Base-by-base conservation (phyloP, 1,140 invertebrate genomes). In the Bombus ignitus region DNA sequence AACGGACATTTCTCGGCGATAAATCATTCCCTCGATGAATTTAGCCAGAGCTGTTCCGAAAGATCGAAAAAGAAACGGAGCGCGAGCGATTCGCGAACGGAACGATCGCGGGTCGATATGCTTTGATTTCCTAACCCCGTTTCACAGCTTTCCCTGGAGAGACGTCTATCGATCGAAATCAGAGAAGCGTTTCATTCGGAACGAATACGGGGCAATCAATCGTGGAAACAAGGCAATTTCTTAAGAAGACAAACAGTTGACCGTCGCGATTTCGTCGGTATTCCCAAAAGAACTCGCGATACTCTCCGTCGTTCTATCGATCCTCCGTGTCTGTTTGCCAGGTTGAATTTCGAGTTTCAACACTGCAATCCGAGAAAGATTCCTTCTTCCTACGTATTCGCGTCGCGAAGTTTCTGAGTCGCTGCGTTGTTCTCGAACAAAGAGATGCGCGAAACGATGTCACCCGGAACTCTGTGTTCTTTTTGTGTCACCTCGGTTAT, bases 221-320 rank as follows among this genome's bases (percentile, higher is more conserved):
- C 42, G 28, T n/a, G 44, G n/a, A 66, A 85, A 85, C 78, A 66
- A 68, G 57, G 83, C 83, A 81, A 85, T 85, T 85, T 84, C 83
- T 84, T 84, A 84, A 72, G 75, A 78, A 83, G 83, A 79, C 68
- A 72, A 84, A 84, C 83, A 84, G 32, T 84, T 57, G 66, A 59
- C 39, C 32, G 53, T 37, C 59, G 25, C 8, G 47, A 57, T 83
- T 70, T 83, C 74, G 37, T 18, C 65, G 37, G 22, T 59, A 84
- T 79, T 84, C 83, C 83, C 66, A 79, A 84, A 79, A 84, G 75
- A 65, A 47, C 22, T 25, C 32, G 22, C 65, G 47, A 53, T 53
- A 53, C 47, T 53, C 47, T 22, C 18, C 18, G 18, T 53, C 47
- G 18, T 53, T 22, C 47, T 53, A 53, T 53, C 47, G 47, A 53